A percentile compares a stretch with the other conserved stretches of the same genome.
These are phyloP conservation scores for Ptychoptera albimana DNA, from an alignment of 2,888 invertebrate genomes.

Conservation along the genomic window DNA sequence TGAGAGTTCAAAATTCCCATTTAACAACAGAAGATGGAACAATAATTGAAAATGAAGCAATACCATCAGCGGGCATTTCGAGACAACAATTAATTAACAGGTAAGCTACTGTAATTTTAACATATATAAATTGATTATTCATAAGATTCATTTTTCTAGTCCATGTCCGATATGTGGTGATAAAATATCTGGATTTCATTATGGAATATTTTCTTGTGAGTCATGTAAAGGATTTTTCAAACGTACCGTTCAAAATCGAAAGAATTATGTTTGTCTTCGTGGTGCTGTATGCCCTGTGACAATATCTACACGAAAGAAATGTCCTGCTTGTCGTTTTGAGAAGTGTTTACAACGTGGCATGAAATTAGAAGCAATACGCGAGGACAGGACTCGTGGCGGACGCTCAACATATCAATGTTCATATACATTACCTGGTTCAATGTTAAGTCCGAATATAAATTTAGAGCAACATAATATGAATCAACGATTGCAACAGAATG, in stretches of 20 bases:
- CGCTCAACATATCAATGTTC: slow-evolving; percentile 92
- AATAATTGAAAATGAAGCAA: slow-evolving; percentile 24
- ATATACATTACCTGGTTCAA: slow-evolving; percentile 65
- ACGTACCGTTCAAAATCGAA: slow-evolving; percentile 94
- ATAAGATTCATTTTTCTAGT: slow-evolving; percentile 34
- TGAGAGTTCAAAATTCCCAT: slow-evolving; percentile 14
- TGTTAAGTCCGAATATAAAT: slow-evolving; percentile 34
- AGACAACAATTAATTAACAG: slow-evolving; percentile 70
- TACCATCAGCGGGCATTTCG: slow-evolving; percentile 57
- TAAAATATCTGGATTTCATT: slow-evolving; percentile 93
- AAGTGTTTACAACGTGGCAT: slow-evolving; percentile 92
- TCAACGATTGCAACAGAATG: slow-evolving; percentile 29
- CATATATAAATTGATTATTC: neutral
- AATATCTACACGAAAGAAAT: slow-evolving; percentile 87
- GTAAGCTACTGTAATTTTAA: slow-evolving; percentile 29
- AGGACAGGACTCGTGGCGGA: slow-evolving; percentile 88
- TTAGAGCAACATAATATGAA: slow-evolving; percentile 31
- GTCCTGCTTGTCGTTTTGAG: slow-evolving; percentile 91
- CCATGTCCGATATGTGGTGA: slow-evolving; percentile 93
- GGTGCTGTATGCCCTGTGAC: slow-evolving; percentile 87
- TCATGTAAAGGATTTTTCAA: slow-evolving; percentile 98
- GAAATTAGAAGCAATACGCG: slow-evolving; percentile 93
- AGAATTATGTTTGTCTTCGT: slow-evolving; percentile 85
- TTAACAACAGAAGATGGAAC: slow-evolving; percentile 12
- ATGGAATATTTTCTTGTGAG: slow-evolving; percentile 95